Evolutionary conservation across 1,140 invertebrate genomes (phyloP).

Genomic region (Zophobas atratus): DNA sequence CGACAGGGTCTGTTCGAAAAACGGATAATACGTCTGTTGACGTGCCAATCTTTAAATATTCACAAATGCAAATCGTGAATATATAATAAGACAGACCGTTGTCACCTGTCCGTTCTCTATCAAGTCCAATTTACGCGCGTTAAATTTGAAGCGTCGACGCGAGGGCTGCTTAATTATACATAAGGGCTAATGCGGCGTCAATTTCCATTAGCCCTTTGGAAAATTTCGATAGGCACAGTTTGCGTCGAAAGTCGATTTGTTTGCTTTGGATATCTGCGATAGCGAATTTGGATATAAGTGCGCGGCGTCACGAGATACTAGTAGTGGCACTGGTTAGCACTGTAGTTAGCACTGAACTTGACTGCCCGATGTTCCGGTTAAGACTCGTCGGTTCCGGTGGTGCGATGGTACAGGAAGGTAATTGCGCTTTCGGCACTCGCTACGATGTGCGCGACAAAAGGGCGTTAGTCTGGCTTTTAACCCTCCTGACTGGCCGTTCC

Average conservation of each 20-base stretch:
- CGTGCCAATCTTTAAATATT: constrained; percentile 50
- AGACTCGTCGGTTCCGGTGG: neutral
- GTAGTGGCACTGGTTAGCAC: constrained; percentile 7
- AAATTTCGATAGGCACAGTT: neutral
- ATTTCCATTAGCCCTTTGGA: constrained; percentile 10
- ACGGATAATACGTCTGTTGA: constrained; percentile 45
- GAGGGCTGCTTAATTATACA: constrained; percentile 33
- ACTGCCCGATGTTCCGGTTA: constrained; percentile 25
- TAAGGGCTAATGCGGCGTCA: constrained; percentile 33
- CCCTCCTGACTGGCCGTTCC: constrained; percentile 49
- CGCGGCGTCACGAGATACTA: neutral
- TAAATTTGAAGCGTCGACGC: constrained; percentile 34
- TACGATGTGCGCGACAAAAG: constrained; percentile 45
- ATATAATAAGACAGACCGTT: constrained; percentile 45
- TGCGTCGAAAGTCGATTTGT: neutral
- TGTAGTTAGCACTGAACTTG: constrained; percentile 12
- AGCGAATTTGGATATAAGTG: constrained; percentile 4
- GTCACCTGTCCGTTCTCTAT: constrained; percentile 37
- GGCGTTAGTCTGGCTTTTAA: constrained; percentile 46
- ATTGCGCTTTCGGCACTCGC: constrained; percentile 34
- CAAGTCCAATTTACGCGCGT: constrained; percentile 12
- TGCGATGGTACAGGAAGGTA: constrained; percentile 23
- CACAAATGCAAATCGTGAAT: constrained; percentile 44
- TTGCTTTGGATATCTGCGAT: neutral
- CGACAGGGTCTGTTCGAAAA: constrained; percentile 5